Base-by-base conservation (phyloP, 2,113 vertebrate species). In the Orycteropus afer region DNA sequence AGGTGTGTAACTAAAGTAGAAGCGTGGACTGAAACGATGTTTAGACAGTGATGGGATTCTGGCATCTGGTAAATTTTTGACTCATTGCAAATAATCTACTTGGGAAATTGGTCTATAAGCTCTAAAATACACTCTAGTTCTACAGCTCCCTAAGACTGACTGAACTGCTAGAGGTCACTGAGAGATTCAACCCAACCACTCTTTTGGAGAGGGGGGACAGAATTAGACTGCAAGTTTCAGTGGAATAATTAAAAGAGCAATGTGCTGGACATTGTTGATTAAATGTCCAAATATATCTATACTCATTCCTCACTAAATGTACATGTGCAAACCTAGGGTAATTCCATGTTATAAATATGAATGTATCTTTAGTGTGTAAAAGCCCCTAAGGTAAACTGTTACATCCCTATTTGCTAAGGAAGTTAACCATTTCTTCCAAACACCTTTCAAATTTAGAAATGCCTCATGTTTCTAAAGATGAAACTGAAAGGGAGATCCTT, bases 401-500 rank as follows among this genome's bases (percentile, higher is more conserved):
- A 37, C 5, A 81, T n/a, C 69, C n/a, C 67, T 7, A 2, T 93
- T 49, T 55, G 51, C 80, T n/a, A 86, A 95, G n/a, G 15, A 65
- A 95, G 57, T 73, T 80, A 76, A 17, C 53, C 4, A 11, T 51
- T 87, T 74, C 57, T 47, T 27, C 82, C 42, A 90, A 87, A 73
- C 12, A n/a, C 27, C 22, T 55, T 27, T 89, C 71, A 76, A 53
- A 76, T 69, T 65, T 65, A 93, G 45, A 93, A 85, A 55, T 34
- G 27, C 63, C 25, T 59, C 37, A 67, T 29, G 4, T 80, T 83
- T 91, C 79, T 85, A 85, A 96, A 93, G 45, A 77, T 49, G 37
- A 59, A 86, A 89, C 51, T 37, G 49, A 73, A 89, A 93, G 34
- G 53, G 59, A 73, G 15, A 53, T 32, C 32, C 49, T 92, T 65